A percentile compares a stretch with the other conserved stretches of the same genome.
These are phyloP conservation scores for Rhysida immarginata DNA, from an alignment of 1,140 invertebrate genomes.

Conservation along the genomic window DNA sequence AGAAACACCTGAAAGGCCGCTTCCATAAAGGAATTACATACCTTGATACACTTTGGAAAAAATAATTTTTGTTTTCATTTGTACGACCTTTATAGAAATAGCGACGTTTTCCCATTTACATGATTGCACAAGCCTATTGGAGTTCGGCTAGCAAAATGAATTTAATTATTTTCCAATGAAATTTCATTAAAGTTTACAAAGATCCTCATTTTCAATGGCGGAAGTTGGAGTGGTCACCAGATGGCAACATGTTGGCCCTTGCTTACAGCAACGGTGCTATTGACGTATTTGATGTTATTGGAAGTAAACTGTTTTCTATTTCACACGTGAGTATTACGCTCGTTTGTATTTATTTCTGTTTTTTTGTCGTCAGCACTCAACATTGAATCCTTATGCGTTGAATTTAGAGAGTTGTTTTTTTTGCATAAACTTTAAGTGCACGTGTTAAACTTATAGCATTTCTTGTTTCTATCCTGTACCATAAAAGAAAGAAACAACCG, in stretches of 20 bases:
- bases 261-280: slow-evolving; percentile 54
- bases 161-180: background rate
- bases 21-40: too few species aligned
- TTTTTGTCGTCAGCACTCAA: slow-evolving; percentile 14
- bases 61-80: too few species aligned
- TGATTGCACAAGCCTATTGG: background rate
- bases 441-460: too few species aligned
- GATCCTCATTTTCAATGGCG: slow-evolving; percentile 53
- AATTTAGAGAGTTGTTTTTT: background rate
- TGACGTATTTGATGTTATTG: slow-evolving; percentile 58
- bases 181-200: slow-evolving; percentile 35
- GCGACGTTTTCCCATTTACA: background rate
- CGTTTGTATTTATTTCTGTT: too few species aligned
- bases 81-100: too few species aligned
- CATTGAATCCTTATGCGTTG: slow-evolving; percentile 17
- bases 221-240: slow-evolving; percentile 54
- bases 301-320: slow-evolving; percentile 53
- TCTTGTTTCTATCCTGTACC: too few species aligned
- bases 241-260: slow-evolving; percentile 52
- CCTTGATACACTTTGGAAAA: too few species aligned
- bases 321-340: slow-evolving; percentile 44
- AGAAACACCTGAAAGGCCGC: too few species aligned
- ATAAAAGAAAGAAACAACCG: too few species aligned
- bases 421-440: too few species aligned
- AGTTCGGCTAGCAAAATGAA: background rate